These are phyloP conservation scores for Diachasmimorpha longicaudata DNA, from an alignment of 1,140 invertebrate genomes.

Conservation along the genomic window DNA sequence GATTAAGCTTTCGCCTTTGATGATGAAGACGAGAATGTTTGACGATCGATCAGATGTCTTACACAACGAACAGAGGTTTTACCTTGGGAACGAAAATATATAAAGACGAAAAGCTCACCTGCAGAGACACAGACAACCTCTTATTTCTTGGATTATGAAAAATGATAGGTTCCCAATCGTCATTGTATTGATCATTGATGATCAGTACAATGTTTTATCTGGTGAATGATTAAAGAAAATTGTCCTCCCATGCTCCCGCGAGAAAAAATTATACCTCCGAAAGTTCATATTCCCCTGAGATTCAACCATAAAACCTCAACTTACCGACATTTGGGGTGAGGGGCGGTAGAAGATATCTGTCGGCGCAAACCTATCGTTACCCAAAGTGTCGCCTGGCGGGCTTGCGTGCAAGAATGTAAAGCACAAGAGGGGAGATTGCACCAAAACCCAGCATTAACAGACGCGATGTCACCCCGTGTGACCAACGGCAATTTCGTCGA, in stretches of 20 bases:
- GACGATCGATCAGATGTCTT: slow-evolving; percentile 3
- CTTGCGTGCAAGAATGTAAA: slow-evolving; percentile 59
- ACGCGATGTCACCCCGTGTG: slow-evolving; percentile 51
- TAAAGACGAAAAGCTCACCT: no score
- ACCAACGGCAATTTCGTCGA: slow-evolving; percentile 52
- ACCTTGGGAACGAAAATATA: no score
- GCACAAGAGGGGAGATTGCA: slow-evolving; percentile 22
- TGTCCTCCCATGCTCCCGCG: not conserved
- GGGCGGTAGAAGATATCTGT: slow-evolving; percentile 24
- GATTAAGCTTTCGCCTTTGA: slow-evolving; percentile 22
- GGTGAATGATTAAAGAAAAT: not conserved
- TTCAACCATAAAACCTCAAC: not conserved
- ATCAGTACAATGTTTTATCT: no score
- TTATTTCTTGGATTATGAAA: no score
- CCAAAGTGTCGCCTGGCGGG: slow-evolving; percentile 59
- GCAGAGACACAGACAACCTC: no score
- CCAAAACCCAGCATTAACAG: slow-evolving; percentile 41
- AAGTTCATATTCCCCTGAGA: not conserved
- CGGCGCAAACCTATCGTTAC: slow-evolving; percentile 51
- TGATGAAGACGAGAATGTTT: not conserved
- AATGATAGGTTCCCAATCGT: no score
- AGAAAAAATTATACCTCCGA: not conserved
- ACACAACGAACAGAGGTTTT: no score
- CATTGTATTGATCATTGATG: no score
- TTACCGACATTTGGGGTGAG: not conserved